These are phyloP conservation scores for Nannobrachium achirus DNA, from an alignment of 2,113 vertebrate species.

Conservation along the genomic window DNA sequence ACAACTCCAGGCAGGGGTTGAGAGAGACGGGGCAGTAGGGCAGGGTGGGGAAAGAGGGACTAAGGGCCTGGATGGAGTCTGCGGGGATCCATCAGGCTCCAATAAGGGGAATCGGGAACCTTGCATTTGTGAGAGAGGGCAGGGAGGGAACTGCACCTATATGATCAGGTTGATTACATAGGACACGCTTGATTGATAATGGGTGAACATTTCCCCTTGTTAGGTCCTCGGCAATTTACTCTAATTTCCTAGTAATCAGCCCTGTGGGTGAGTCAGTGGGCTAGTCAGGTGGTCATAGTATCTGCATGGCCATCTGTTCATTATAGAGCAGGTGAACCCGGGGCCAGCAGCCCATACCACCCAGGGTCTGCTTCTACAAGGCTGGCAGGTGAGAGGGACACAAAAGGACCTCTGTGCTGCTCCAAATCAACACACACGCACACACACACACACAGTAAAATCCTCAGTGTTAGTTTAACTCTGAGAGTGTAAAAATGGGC, in stretches of 20 bases:
- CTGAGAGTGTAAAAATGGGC: too few species aligned
- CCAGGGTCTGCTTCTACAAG: slow-evolving; percentile 38
- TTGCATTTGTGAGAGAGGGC: slow-evolving; percentile 25
- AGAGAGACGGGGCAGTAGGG: slow-evolving; percentile 28
- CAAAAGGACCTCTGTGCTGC: slow-evolving; percentile 76
- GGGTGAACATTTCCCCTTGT: slow-evolving; percentile 1
- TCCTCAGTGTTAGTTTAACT: too few species aligned
- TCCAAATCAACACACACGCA: slow-evolving; percentile 55
- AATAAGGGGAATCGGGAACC: slow-evolving; percentile 14
- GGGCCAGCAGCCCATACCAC: slow-evolving; percentile 47
- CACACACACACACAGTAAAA: slow-evolving; percentile 23
- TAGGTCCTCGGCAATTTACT: slow-evolving; percentile 6
- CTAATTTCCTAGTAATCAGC: slow-evolving; percentile 37
- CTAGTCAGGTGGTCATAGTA: slow-evolving; percentile 45
- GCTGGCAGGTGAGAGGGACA: slow-evolving; percentile 39
- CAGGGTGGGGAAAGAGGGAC: slow-evolving; percentile 46
- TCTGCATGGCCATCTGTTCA: slow-evolving; percentile 48
- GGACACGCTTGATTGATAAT: not conserved
- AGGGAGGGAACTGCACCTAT: not conserved
- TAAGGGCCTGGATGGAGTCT: not conserved
- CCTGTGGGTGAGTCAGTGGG: slow-evolving; percentile 37
- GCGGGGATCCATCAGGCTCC: not conserved
- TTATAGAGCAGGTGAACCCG: slow-evolving; percentile 57
- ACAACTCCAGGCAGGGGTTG: slow-evolving; percentile 51
- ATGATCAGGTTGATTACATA: not conserved